These are phyloP conservation scores for Agrotis exclamationis DNA, from an alignment of 2,888 invertebrate species.

Conservation along the genomic window DNA sequence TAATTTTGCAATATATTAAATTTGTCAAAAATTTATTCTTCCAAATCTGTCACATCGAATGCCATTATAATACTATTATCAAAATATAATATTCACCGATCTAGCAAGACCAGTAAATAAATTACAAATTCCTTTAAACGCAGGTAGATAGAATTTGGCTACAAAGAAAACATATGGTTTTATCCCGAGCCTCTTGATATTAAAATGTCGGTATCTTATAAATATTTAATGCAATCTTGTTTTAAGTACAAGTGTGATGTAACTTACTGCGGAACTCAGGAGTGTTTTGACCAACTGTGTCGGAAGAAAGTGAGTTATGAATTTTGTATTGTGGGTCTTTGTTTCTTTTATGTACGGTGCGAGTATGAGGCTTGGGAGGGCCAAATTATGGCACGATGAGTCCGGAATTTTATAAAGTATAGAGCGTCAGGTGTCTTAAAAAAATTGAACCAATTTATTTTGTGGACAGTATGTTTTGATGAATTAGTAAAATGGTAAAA, in stretches of 20 bases:
- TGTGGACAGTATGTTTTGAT: too few relatives aligned
- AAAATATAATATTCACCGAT: not conserved
- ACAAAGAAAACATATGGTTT: constrained; percentile 75
- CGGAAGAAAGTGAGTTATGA: constrained; percentile 37
- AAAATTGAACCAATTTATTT: not conserved
- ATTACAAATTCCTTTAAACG: constrained; percentile 42
- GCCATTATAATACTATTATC: too few relatives aligned
- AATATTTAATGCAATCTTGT: constrained; percentile 84
- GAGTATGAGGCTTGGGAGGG: not conserved
- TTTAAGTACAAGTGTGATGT: constrained; percentile 73
- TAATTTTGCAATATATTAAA: too few relatives aligned
- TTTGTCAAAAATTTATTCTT: too few relatives aligned
- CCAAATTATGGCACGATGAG: constrained; percentile 9
- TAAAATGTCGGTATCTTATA: constrained; percentile 81
- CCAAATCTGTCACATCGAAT: too few relatives aligned
- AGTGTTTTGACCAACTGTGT: constrained; percentile 38
- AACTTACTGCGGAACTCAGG: constrained; percentile 65
- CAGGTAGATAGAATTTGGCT: constrained; percentile 56
- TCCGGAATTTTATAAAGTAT: constrained; percentile 3
- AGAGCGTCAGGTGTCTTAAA: not conserved
- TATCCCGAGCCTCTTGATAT: constrained; percentile 81
- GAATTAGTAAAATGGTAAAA: not conserved
- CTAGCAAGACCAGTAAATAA: constrained; percentile 27
- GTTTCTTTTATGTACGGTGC: constrained; percentile 10
- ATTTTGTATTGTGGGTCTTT: constrained; percentile 39